Conservation (phyloP, 2,797 vertebrate species). For the Semaprochilodus insignis region DNA sequence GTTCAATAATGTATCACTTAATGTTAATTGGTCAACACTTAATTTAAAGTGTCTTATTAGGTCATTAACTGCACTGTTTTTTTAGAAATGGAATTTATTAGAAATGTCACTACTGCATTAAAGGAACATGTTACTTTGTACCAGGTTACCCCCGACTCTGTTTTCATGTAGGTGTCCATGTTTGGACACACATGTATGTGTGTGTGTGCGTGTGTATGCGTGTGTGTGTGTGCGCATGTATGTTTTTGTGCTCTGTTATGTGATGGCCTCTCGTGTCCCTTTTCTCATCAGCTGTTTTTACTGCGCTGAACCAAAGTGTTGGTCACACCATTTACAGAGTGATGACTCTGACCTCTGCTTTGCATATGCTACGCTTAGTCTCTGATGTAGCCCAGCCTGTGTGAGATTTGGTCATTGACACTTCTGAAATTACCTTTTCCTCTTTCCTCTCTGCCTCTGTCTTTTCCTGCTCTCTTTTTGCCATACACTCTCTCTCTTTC, state of each 20-base stretch:
- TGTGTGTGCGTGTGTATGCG: too few species aligned
- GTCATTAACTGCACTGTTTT: too few species aligned
- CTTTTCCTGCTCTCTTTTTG: conserved; percentile 14
- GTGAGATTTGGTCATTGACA: conserved; percentile 70
- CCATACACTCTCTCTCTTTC: conserved; percentile 12
- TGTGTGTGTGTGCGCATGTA: conserved; percentile 12
- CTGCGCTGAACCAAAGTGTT: conserved; percentile 71
- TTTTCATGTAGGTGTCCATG: too few species aligned
- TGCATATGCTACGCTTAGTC: conserved; percentile 69
- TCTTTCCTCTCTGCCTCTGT: conserved; percentile 17
- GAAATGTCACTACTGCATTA: too few species aligned
- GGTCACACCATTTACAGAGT: conserved; percentile 82
- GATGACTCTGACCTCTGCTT: conserved; percentile 71
- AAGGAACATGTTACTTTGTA: too few species aligned
- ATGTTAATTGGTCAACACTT: too few species aligned
- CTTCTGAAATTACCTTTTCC: conserved; percentile 72
- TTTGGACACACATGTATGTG: too few species aligned
- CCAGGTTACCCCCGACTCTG: too few species aligned
- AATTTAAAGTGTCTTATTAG: too few species aligned
- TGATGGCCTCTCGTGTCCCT: conserved; percentile 59
- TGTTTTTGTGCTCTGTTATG: too few species aligned
- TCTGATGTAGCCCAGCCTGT: conserved; percentile 57
- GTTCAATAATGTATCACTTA: too few species aligned
- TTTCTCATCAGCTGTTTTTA: conserved; percentile 65
- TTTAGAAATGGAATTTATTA: too few species aligned